Conservation (phyloP, 2,113 vertebrate species). For the Nothoprocta pentlandii region DNA sequence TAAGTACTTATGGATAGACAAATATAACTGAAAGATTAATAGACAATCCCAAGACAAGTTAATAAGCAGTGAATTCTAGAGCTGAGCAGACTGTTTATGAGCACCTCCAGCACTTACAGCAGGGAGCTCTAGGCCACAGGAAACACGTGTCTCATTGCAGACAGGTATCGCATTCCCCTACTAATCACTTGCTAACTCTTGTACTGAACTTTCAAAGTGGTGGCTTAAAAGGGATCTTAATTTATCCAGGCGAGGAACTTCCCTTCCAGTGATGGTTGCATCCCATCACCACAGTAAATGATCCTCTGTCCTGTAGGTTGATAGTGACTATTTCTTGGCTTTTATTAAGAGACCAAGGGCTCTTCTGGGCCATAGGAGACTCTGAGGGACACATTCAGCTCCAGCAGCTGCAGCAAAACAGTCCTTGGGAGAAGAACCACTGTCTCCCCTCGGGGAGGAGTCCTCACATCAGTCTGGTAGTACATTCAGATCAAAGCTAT, state of each 20-base stretch:
- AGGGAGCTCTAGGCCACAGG: background rate
- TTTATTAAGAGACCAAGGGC: background rate
- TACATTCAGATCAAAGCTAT: background rate
- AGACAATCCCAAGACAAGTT: background rate
- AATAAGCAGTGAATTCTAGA: background rate
- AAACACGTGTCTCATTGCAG: background rate
- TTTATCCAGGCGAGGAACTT: background rate
- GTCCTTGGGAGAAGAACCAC: background rate
- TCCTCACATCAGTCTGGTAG: background rate
- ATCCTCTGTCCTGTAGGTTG: background rate
- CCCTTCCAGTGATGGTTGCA: background rate
- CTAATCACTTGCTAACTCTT: background rate
- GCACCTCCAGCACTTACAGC: background rate
- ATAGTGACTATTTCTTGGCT: background rate
- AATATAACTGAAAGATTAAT: background rate
- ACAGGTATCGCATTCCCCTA: background rate
- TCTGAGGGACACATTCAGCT: fast-evolving
- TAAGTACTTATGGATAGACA: background rate
- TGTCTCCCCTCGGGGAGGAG: background rate
- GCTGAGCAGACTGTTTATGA: background rate
- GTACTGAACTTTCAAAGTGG: background rate
- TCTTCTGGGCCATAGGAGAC: background rate
- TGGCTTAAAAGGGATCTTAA: background rate
- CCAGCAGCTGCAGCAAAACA: background rate
- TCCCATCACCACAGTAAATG: background rate